A percentile compares a stretch with the other conserved stretches of the same genome.
Evolutionary conservation across 2,888 invertebrate species (phyloP).

Genomic region (Griposia aprilina): DNA sequence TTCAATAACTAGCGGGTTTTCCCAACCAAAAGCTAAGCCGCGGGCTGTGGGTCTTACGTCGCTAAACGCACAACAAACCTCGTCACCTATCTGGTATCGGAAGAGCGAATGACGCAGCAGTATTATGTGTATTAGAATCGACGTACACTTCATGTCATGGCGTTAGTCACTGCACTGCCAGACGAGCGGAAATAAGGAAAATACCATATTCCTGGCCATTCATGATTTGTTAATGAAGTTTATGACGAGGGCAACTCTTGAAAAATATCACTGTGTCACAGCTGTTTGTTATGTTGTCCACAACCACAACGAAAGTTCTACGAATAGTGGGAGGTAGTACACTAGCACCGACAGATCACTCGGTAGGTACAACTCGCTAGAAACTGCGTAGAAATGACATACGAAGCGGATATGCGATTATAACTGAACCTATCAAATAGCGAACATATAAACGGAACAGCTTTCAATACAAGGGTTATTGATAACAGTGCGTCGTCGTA

Average conservation of each 20-base stretch:
- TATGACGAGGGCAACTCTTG: constrained; percentile 26
- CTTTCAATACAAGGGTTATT: constrained; percentile 81
- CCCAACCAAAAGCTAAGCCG: constrained; percentile 32
- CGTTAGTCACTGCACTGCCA: constrained; percentile 59
- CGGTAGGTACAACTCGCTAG: constrained; percentile 28
- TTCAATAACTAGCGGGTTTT: constrained; percentile 43
- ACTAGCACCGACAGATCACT: constrained; percentile 41
- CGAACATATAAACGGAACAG: constrained; percentile 72
- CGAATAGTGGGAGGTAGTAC: constrained; percentile 24
- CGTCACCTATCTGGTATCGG: constrained; percentile 59
- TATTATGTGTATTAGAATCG: constrained; percentile 18
- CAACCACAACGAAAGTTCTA: constrained; percentile 40
- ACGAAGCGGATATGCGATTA: constrained; percentile 64
- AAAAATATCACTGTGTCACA: constrained; percentile 48
- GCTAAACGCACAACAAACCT: constrained; percentile 42
- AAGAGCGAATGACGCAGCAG: constrained; percentile 59
- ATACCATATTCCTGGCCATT: constrained; percentile 54
- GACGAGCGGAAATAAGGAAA: constrained; percentile 67
- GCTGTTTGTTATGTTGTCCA: constrained; percentile 35
- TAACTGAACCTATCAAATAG: constrained; percentile 66
- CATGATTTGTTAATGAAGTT: constrained; percentile 21
- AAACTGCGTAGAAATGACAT: constrained; percentile 58
- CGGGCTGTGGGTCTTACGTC: constrained; percentile 32
- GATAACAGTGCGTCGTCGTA: constrained; percentile 81
- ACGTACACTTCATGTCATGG: constrained; percentile 61